These are phyloP conservation scores for Pterocles orientalis DNA, from an alignment of 2,113 vertebrate genomes.

Conservation along the genomic window DNA sequence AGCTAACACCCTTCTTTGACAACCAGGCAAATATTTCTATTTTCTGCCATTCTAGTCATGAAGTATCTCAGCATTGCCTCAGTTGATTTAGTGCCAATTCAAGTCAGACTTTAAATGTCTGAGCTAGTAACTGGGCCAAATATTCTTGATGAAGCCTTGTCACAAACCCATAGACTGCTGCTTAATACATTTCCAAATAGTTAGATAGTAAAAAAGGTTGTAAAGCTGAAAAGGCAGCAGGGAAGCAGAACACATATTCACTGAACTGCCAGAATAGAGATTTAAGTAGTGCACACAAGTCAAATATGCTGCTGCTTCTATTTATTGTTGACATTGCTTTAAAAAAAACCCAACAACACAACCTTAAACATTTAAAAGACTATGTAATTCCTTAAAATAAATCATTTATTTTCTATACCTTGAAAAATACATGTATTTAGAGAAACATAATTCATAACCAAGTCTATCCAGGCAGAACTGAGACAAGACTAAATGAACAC, in stretches of 20 bases:
- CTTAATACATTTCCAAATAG: constrained; percentile 48
- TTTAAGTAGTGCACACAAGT: constrained; percentile 23
- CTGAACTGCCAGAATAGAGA: constrained; percentile 37
- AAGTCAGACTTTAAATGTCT: constrained; percentile 65
- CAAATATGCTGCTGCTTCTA: constrained; percentile 21
- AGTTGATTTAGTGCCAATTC: constrained; percentile 71
- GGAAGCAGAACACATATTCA: constrained; percentile 24
- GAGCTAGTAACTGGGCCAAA: constrained; percentile 70
- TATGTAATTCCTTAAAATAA: not conserved
- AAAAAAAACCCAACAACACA: not conserved
- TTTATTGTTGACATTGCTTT: not conserved
- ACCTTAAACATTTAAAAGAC: not conserved
- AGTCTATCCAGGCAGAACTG: not conserved
- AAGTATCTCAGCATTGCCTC: constrained; percentile 54
- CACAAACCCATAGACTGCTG: constrained; percentile 59
- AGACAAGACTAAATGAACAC: not conserved
- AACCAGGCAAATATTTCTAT: constrained; percentile 71
- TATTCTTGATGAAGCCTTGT: constrained; percentile 62
- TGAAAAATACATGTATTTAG: not conserved
- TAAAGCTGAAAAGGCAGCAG: constrained; percentile 46
- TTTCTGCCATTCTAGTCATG: constrained; percentile 63
- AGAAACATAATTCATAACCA: not conserved
- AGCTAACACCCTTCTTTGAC: constrained; percentile 70
- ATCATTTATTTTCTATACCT: not conserved
- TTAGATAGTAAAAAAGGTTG: constrained; percentile 34